phyloP scores from a whole-genome alignment of 1,140 invertebrate genomes.

The Anoplophora glabripennis region DNA sequence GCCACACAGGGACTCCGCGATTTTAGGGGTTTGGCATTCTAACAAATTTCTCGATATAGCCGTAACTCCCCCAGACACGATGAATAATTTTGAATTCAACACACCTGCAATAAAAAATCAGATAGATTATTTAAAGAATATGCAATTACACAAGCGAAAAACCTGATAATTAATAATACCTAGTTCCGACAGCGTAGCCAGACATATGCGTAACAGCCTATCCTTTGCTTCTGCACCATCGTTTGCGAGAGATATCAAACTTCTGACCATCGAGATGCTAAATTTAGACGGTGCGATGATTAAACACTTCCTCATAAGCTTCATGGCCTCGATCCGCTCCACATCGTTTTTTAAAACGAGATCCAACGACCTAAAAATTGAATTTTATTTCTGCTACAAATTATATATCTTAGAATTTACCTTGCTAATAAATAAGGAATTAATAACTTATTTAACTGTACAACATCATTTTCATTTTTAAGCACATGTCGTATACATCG shows the following conservation, averaged over 20 bases:
- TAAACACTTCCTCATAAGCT: constrained; percentile 72
- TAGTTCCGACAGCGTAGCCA: constrained; percentile 84
- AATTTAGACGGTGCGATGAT: constrained; percentile 64
- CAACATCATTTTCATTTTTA: constrained; percentile 71
- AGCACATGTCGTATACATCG: constrained; percentile 82
- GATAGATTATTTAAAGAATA: background rate
- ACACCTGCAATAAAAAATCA: constrained; percentile 59
- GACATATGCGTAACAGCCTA: constrained; percentile 71
- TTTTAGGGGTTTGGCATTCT: constrained; percentile 73
- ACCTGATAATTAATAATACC: constrained; percentile 49
- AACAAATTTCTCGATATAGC: constrained; percentile 78
- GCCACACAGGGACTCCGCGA: constrained; percentile 82
- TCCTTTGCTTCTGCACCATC: constrained; percentile 78
- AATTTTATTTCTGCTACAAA: background rate
- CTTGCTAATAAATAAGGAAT: constrained; percentile 77
- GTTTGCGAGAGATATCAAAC: constrained; percentile 78
- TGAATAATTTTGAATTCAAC: constrained; percentile 76
- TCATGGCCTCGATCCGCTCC: constrained; percentile 85
- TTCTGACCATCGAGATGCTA: constrained; percentile 63
- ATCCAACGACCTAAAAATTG: constrained; percentile 68
- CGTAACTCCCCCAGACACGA: constrained; percentile 78
- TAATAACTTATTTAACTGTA: constrained; percentile 73
- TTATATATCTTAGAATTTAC: constrained; percentile 46
- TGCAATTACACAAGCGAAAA: background rate
- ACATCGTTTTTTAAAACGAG: constrained; percentile 79